phyloP scores from a whole-genome alignment of 2,113 vertebrate species.

The Menidia beryllina region DNA sequence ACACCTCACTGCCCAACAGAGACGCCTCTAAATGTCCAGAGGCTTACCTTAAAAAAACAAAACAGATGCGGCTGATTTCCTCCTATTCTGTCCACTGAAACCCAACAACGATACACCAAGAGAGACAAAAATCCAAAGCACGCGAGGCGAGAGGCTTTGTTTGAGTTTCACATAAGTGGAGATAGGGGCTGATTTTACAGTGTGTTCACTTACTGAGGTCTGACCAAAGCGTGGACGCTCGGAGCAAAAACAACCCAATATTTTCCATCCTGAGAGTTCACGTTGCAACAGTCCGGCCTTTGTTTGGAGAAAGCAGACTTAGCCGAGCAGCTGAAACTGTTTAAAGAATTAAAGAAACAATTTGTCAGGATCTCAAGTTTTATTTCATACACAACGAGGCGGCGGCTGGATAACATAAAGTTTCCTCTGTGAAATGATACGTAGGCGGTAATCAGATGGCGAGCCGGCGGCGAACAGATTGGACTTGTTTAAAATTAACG shows the following conservation, averaged over 20 bases:
- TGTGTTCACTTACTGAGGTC: constrained; percentile 13
- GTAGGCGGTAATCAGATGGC: constrained; percentile 66
- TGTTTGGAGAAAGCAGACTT: constrained; percentile 28
- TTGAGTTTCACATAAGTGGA: constrained; percentile 71
- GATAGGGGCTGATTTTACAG: constrained; percentile 2
- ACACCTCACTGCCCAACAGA: constrained; percentile 40
- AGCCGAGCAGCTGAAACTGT: constrained; percentile 31
- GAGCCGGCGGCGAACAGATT: constrained; percentile 57
- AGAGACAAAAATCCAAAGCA: constrained; percentile 39
- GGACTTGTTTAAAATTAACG: constrained; percentile 48
- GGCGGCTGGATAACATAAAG: constrained; percentile 25
- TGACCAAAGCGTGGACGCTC: constrained; percentile 15
- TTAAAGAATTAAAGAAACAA: constrained; percentile 57
- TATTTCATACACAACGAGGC: constrained; percentile 50
- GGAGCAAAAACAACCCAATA: constrained; percentile 20
- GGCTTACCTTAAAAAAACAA: constrained; percentile 5
- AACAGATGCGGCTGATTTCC: constrained; percentile 38
- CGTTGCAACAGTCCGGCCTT: constrained; percentile 36
- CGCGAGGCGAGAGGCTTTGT: constrained; percentile 61
- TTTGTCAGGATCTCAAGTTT: constrained; percentile 57
- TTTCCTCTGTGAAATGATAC: constrained; percentile 62
- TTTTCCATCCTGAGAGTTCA: constrained; percentile 50
- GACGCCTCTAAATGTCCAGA: constrained; percentile 15
- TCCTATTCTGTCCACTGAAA: constrained; percentile 12
- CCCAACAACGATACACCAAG: constrained; percentile 13